Conservation (phyloP, 1,140 invertebrate genomes). For the Meloidogyne hapla region DNA sequence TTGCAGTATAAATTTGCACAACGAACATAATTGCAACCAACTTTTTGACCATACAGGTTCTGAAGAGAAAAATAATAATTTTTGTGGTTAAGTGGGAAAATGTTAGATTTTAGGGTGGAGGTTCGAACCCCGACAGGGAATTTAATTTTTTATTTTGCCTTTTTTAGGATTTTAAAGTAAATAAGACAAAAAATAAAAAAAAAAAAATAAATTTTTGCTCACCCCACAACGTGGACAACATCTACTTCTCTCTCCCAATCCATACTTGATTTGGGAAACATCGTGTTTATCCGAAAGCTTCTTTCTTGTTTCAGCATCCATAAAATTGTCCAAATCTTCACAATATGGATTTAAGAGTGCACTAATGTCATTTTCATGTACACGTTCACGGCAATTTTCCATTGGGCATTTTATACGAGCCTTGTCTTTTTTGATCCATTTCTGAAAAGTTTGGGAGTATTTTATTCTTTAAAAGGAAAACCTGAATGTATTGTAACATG, state of each 20-base stretch:
- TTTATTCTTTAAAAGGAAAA: neutral
- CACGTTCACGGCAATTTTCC: neutral
- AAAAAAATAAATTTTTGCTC: neutral
- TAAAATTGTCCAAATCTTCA: neutral
- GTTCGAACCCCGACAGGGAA: too few species aligned
- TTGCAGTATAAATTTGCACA: slow-evolving; percentile 40
- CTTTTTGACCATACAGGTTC: slow-evolving; percentile 38
- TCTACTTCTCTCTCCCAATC: neutral
- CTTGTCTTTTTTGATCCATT: neutral
- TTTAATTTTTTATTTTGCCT: too few species aligned
- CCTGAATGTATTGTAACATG: neutral
- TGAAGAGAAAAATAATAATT: slow-evolving; percentile 5
- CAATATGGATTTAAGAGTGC: neutral
- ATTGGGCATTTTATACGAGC: neutral
- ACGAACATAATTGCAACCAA: slow-evolving; percentile 36
- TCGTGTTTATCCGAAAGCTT: neutral
- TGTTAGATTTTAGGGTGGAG: too few species aligned
- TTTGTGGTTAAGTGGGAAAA: neutral
- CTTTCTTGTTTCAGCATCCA: neutral
- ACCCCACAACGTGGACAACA: neutral
- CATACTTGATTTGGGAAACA: neutral
- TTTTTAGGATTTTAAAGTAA: too few species aligned
- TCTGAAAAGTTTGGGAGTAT: neutral
- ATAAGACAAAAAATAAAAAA: too few species aligned
- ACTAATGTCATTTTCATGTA: neutral